Conservation (phyloP, 2,113 vertebrate genomes). For the Stigmatopora argus region DNA sequence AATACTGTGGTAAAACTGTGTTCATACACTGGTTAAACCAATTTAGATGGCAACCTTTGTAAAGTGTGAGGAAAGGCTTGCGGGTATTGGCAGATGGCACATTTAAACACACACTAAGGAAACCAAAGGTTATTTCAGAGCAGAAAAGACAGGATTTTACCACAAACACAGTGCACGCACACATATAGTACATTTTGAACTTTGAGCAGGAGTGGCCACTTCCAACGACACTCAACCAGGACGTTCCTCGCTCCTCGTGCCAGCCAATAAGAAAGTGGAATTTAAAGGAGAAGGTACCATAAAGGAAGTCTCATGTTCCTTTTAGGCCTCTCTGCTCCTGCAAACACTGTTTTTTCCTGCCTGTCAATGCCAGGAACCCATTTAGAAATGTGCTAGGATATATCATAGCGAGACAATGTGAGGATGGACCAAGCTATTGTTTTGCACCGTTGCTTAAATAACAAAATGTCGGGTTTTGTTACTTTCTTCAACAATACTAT, state of each 20-base stretch:
- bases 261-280: conserved; percentile 49
- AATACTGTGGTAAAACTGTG: not conserved
- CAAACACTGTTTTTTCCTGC: conserved; percentile 65
- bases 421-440: conserved; percentile 66
- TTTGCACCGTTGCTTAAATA: conserved; percentile 36
- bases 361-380: conserved; percentile 65
- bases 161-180: conserved; percentile 3
- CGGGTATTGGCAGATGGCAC: not conserved
- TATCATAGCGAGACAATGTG: conserved; percentile 42
- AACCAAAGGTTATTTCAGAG: conserved; percentile 17
- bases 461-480: conserved; percentile 34
- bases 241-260: conserved; percentile 53
- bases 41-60: conserved; percentile 1
- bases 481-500: conserved; percentile 17
- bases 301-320: conserved; percentile 60
- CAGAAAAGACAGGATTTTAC: conserved; percentile 4
- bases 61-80: not conserved
- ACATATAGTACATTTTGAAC: conserved; percentile 10
- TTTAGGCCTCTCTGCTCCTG: conserved; percentile 41
- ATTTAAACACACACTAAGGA: conserved; percentile 15
- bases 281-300: conserved; percentile 44
- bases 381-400: conserved; percentile 50
- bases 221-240: conserved; percentile 41
- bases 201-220: conserved; percentile 46
- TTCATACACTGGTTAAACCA: not conserved